These are phyloP conservation scores for Thaumatotibia leucotreta DNA, from an alignment of 1,140 invertebrate species.

Conservation along the genomic window DNA sequence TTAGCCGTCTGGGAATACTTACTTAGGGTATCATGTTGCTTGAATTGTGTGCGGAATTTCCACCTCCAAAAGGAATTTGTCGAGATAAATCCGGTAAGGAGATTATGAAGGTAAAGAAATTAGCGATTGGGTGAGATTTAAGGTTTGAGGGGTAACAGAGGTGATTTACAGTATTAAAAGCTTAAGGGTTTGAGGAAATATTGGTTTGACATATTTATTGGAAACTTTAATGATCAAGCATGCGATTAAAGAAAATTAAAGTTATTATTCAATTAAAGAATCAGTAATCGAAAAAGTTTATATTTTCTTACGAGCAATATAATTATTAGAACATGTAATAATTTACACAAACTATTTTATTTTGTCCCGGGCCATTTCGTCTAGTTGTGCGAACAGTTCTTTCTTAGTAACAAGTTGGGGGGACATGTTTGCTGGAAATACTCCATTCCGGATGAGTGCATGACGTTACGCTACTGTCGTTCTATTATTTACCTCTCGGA, in stretches of 20 bases:
- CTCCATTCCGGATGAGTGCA: constrained; percentile 19
- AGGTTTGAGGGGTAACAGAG: constrained; percentile 5
- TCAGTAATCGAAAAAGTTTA: background rate
- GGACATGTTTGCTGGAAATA: constrained; percentile 37
- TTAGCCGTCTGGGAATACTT: constrained; percentile 63
- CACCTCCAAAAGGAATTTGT: constrained; percentile 29
- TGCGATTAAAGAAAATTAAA: background rate
- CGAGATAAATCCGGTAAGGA: constrained; percentile 25
- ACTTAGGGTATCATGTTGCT: constrained; percentile 60
- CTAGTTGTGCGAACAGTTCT: background rate
- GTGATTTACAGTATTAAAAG: constrained; percentile 11
- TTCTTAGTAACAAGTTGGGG: constrained; percentile 21
- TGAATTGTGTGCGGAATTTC: constrained; percentile 54
- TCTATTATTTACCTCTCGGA: constrained; percentile 64
- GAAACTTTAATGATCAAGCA: background rate
- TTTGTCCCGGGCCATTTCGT: background rate
- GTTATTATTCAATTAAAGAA: background rate
- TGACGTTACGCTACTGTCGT: constrained; percentile 40
- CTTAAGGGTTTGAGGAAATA: constrained; percentile 7
- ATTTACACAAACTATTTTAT: too few relatives aligned
- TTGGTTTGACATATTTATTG: constrained; percentile 5
- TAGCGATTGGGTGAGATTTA: constrained; percentile 19
- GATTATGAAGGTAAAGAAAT: constrained; percentile 26
- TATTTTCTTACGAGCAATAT: background rate
- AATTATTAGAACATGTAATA: too few relatives aligned